phyloP scores from a whole-genome alignment of 2,113 vertebrate species.

The Eleginops maclovinus region DNA sequence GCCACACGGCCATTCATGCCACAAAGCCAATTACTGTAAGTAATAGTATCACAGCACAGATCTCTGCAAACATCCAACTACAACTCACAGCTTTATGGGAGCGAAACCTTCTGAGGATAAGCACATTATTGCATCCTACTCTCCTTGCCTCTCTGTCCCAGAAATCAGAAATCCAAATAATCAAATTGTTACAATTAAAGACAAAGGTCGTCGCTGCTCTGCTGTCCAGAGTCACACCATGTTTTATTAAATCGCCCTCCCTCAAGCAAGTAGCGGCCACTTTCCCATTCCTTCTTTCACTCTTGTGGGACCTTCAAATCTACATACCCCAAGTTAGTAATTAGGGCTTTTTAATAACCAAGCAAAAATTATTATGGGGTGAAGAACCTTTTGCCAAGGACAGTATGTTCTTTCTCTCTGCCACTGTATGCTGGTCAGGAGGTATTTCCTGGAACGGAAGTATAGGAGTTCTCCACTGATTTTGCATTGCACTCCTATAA shows the following conservation, averaged over 20 bases:
- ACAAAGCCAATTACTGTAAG: slow-evolving; percentile 6
- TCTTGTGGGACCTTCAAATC: slow-evolving; percentile 21
- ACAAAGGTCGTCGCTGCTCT: slow-evolving; percentile 7
- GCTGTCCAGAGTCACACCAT: slow-evolving; percentile 36
- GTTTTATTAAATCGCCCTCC: slow-evolving; percentile 44
- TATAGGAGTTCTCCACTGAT: not conserved
- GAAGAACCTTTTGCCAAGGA: slow-evolving; percentile 6
- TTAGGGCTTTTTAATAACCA: slow-evolving; percentile 17
- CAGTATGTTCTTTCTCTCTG: not conserved
- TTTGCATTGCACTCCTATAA: not conserved
- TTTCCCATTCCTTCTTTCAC: slow-evolving; percentile 18
- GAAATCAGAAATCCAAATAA: not conserved
- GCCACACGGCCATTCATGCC: slow-evolving; percentile 1
- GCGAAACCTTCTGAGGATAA: not conserved
- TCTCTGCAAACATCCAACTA: not conserved
- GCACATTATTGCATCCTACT: not conserved
- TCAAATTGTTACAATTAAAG: not conserved
- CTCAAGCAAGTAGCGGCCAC: slow-evolving; percentile 6
- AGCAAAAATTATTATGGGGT: slow-evolving; percentile 1
- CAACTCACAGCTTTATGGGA: not conserved
- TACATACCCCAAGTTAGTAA: slow-evolving; percentile 20
- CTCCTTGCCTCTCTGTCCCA: not conserved
- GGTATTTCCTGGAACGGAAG: not conserved
- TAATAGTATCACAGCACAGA: not conserved
- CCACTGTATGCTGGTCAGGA: not conserved